Base-by-base conservation (phyloP, 1,140 invertebrate genomes). In the Brachionus rubens region DNA sequence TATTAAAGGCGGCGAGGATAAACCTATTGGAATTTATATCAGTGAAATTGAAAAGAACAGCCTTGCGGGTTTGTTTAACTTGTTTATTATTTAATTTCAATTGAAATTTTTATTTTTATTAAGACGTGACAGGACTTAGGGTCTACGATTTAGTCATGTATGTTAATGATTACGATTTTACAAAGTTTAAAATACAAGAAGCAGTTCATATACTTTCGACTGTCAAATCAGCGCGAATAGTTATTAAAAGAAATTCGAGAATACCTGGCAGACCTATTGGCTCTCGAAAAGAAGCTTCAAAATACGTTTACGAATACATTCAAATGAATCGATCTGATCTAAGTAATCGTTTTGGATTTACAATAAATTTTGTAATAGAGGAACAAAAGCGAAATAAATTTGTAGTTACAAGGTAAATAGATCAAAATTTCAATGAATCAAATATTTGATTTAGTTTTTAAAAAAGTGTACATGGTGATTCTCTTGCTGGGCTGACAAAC, bases 1-100 rank as follows among this genome's bases (percentile, higher is more conserved):
- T 24, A 43, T 65, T 21, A 24, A 65, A 14, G 59, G 59, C n/a
- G 59, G 59, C 12, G 40, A 43, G 3, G n/a, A 36, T 24, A 65
- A 43, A 24, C 59, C 59, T 3, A 43, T 65, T 5, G 59, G 59
- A 24, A 65, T 65, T 41, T 65, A 65, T 36, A 46, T 65, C 12
- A 65, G 59, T 43, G 16, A 65, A 19, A 41, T 65, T 24, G 59
- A 65, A 43, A 24, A 14, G 4, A 24, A 21, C 26, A 43, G 59
- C 21, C 3, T 24, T 24, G 59, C 59, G 19, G 59, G 59, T 65
- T n/a, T n/a, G n/a, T n/a, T n/a, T n/a, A n/a, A n/a, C n/a, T n/a
- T n/a, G n/a, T n/a, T n/a, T n/a, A n/a, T n/a, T n/a, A n/a, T n/a
- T n/a, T n/a, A n/a, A n/a, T n/a, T n/a, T n/a, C n/a, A n/a, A n/a